Percentiles rank a stretch among this genome's conserved stretches.
Evolutionary conservation across 1,140 invertebrate species (phyloP).

Genomic region (Gryllus bimaculatus): DNA sequence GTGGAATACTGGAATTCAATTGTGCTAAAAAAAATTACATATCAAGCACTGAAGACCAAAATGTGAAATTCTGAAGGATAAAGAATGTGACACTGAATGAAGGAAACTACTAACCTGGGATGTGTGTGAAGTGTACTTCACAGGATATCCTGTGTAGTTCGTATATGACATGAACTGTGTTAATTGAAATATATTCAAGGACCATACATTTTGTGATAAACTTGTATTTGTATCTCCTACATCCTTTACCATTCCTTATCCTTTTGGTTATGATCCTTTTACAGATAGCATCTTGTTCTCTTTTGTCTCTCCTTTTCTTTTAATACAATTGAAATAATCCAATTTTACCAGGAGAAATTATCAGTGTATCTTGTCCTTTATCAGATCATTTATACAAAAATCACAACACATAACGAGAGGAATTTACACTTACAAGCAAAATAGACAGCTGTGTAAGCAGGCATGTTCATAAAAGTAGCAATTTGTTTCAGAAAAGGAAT

Average conservation of each 20-base stretch:
- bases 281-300: too few species aligned
- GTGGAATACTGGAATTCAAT: not conserved
- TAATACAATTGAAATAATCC: too few species aligned
- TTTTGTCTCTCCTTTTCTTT: too few species aligned
- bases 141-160: not conserved
- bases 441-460: too few species aligned
- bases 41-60: constrained; percentile 4
- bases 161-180: not conserved
- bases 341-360: too few species aligned
- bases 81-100: not conserved
- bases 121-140: not conserved
- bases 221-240: not conserved
- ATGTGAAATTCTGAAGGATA: not conserved
- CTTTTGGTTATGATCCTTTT: not conserved
- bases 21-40: not conserved
- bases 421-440: too few species aligned
- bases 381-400: too few species aligned
- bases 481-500: too few species aligned
- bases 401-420: too few species aligned
- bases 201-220: constrained; percentile 5
- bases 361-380: too few species aligned
- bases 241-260: not conserved
- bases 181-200: constrained; percentile 2
- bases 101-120: constrained; percentile 3
- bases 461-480: too few species aligned